A percentile compares a stretch with the other conserved stretches of the same genome.
phyloP scores from a whole-genome alignment of 1,140 invertebrate species.

The Ceratina australensis region DNA sequence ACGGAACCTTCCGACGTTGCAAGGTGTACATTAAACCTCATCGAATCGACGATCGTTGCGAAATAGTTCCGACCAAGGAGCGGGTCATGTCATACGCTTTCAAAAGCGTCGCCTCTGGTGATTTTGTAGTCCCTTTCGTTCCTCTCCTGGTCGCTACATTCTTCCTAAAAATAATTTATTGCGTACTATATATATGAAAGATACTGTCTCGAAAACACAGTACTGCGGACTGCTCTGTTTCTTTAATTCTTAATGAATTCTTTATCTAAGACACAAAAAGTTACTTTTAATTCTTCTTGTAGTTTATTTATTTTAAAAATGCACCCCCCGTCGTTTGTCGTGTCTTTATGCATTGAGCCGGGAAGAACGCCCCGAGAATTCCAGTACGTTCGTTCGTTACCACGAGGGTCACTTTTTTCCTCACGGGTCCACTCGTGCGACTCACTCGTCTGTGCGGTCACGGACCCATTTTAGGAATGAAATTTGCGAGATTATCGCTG shows the following conservation, averaged over 20 bases:
- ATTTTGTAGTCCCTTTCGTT: too few species aligned
- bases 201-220: too few species aligned
- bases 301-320: too few species aligned
- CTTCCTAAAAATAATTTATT: too few species aligned
- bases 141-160: too few species aligned
- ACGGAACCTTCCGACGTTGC: too few species aligned
- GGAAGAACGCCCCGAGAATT: slow-evolving; percentile 18
- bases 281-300: too few species aligned
- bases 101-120: neutral
- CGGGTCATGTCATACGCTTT: neutral
- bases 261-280: too few species aligned
- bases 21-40: neutral
- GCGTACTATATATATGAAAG: too few species aligned
- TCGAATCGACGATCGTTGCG: neutral
- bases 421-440: neutral
- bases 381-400: slow-evolving; percentile 45
- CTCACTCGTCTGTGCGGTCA: neutral
- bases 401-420: slow-evolving; percentile 3
- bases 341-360: neutral
- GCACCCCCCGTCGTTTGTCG: too few species aligned
- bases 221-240: too few species aligned
- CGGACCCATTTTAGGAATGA: slow-evolving; percentile 66
- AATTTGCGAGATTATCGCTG: slow-evolving; percentile 61
- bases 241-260: too few species aligned
- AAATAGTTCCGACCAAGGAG: neutral